Evolutionary conservation across 2,797 vertebrate species (phyloP), one percentile per base, ranked within the genome.

Genomic region (Dromococcyx pavoninus): DNA sequence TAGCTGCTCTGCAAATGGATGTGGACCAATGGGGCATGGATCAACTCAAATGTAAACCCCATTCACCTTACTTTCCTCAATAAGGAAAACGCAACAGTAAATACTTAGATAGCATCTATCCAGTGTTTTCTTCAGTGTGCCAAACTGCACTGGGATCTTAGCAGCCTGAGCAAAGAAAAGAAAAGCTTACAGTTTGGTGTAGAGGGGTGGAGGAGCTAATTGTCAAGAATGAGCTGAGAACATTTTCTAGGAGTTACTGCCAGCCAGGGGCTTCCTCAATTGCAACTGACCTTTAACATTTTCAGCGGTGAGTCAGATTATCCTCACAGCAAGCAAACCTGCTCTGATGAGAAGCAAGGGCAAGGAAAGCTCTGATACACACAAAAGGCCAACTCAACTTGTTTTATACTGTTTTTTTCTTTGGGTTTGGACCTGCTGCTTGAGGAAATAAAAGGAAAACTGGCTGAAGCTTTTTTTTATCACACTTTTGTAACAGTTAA

Each of bases 261-360:
- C 56, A 57, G 23, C 43, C 3, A 3, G n/a, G 74, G 76, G 73
- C 62, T 91, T 86, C 79, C 46, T 92, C 73, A 66, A 78, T 67
- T 53, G 73, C 39, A 65, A 65, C 62, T 81, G 82, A 86, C 62
- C 79, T 92, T 94, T 84, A 84, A 14, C 37, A 32, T 88, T 76
- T 62, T 61, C 62, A 89, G 96, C 96, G 76, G 79, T 50, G 46
- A 92, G 43, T 43, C 57, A 91, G 76, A 88, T 92, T 84, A 92
- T 66, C 56, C 48, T 72, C 85, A 73, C 85, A 91, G 92, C 83
- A 88, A 93, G 89, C 66, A 90, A 91, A 86, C 28, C 46, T 67
- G 28, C 16, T 53, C 57, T 80, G 84, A 86, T 39, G 61, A 89
- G 53, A 86, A 82, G 69, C 15, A 61, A 92, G 48, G 7, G 8